phyloP scores from a whole-genome alignment of 2,888 invertebrate species.

The Trisateles emortualis region DNA sequence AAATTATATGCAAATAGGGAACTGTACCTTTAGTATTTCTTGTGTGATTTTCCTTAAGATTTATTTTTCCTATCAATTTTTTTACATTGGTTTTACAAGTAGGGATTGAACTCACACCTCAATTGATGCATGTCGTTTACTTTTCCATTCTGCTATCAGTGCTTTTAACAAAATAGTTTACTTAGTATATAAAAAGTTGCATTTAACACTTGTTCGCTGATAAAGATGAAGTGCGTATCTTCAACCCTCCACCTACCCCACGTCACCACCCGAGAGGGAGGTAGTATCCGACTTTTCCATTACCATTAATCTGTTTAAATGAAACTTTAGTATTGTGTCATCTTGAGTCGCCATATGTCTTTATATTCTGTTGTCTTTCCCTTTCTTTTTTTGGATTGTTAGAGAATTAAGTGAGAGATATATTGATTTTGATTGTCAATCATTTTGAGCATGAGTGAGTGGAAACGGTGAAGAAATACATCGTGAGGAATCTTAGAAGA shows the following conservation, averaged over 20 bases:
- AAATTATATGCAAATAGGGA: no score
- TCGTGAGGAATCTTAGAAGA: no score
- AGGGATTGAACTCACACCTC: no score
- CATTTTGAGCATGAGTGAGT: neutral
- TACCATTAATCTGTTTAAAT: slow-evolving; percentile 64
- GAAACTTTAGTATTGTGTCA: slow-evolving; percentile 57
- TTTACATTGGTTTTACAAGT: no score
- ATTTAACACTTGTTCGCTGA: slow-evolving; percentile 38
- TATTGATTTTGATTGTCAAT: slow-evolving; percentile 1
- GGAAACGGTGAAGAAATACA: no score
- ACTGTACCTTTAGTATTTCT: no score
- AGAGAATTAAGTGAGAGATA: neutral
- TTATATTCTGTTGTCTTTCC: slow-evolving; percentile 54
- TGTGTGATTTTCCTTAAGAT: no score
- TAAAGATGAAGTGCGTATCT: slow-evolving; percentile 52
- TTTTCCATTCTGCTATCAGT: no score
- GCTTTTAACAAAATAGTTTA: neutral
- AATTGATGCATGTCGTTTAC: no score
- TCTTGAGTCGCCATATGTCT: slow-evolving; percentile 59
- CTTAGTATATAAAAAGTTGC: slow-evolving; percentile 1
- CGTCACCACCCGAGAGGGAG: slow-evolving; percentile 16
- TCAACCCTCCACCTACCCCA: slow-evolving; percentile 11
- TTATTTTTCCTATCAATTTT: no score
- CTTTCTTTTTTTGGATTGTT: slow-evolving; percentile 15
- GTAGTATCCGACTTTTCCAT: slow-evolving; percentile 69